A percentile compares a stretch with the other conserved stretches of the same genome.
phyloP scores from a whole-genome alignment of 2,113 vertebrate genomes.

The Phyllopteryx taeniolatus region DNA sequence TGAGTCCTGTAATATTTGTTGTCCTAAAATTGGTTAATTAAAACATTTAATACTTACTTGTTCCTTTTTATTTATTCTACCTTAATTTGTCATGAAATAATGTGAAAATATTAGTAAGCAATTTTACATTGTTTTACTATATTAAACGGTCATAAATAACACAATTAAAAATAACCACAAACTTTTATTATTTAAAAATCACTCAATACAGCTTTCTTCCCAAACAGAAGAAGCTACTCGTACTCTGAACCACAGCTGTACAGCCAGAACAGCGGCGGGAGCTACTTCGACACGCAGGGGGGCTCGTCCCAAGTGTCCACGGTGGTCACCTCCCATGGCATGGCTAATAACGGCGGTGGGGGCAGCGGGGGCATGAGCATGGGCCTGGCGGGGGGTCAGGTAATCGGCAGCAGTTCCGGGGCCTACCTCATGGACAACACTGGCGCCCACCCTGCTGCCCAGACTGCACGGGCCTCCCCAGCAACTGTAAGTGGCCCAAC shows the following conservation, averaged over 20 bases:
- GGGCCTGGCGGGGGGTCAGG: conserved; percentile 80
- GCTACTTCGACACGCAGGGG: conserved; percentile 90
- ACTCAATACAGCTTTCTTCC: conserved; percentile 3
- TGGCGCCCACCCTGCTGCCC: conserved; percentile 83
- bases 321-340: conserved; percentile 87
- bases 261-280: conserved; percentile 84
- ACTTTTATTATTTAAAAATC: not conserved
- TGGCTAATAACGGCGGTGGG: conserved; percentile 90
- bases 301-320: conserved; percentile 88
- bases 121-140: no score
- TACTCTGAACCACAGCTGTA: conserved; percentile 94
- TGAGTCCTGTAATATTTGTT: no score
- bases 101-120: no score
- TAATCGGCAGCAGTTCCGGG: conserved; percentile 79
- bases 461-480: conserved; percentile 83
- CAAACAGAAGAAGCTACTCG: conserved; percentile 84
- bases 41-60: no score
- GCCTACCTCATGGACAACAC: conserved; percentile 79
- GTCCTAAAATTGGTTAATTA: no score
- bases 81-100: no score
- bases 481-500: conserved; percentile 72
- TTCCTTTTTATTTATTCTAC: no score
- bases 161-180: no score
- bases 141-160: no score
- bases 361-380: conserved; percentile 83